Base-by-base conservation (phyloP, 1,140 invertebrate species). In the Notospermus geniculatus region DNA sequence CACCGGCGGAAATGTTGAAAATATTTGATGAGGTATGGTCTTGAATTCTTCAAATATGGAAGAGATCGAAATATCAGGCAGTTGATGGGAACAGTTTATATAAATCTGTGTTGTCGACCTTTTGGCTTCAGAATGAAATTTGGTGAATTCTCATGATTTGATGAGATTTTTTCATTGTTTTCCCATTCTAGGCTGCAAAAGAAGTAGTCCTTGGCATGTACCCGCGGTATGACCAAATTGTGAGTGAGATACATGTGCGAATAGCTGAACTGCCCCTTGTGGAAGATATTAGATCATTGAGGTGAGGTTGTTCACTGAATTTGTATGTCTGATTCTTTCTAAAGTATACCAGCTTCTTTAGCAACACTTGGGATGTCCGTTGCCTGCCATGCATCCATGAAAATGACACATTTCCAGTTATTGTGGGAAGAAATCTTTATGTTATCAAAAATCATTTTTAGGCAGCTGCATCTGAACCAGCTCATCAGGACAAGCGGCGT, bases 391-490 rank as follows among this genome's bases (percentile, higher is more conserved):
- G n/a, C n/a, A n/a, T n/a, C n/a, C n/a, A n/a, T n/a, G n/a, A n/a
- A n/a, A n/a, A n/a, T n/a, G n/a, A n/a, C n/a, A n/a, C n/a, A n/a
- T n/a, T n/a, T n/a, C n/a, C n/a, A n/a, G n/a, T n/a, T n/a, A n/a
- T n/a, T n/a, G n/a, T n/a, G n/a, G n/a, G n/a, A n/a, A n/a, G n/a
- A n/a, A n/a, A n/a, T n/a, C n/a, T n/a, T n/a, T n/a, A n/a, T n/a
- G 39, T n/a, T 43, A 43, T 43, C 39, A 13, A 43, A 11, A 43
- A 13, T n/a, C 39, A 43, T n/a, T 43, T 80, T 55, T 72, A 89
- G 96, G 63, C 97, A 97, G 78, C 83, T 98, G 2, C 97, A 99
- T 85, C 84, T 99, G 54, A 98, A 99, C 83, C 95, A 97, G 80
- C 70, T 88, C 53, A 84, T 88, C n/a, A 85, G 95, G 63, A 98